These are phyloP conservation scores for Eledone cirrhosa DNA, from an alignment of 2,888 invertebrate species.

Conservation along the genomic window DNA sequence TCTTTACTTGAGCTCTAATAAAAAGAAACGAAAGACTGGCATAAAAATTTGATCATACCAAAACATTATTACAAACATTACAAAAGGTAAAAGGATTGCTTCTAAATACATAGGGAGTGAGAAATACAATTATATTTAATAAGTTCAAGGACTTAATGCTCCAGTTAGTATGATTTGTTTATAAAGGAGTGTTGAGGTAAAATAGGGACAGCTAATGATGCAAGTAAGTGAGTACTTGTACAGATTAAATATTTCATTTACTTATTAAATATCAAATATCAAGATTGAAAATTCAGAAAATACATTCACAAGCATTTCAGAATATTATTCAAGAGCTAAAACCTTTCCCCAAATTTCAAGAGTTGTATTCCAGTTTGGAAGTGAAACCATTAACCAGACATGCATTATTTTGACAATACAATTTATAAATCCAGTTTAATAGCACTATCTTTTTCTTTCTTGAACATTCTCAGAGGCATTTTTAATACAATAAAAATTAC, in stretches of 20 bases:
- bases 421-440: no score
- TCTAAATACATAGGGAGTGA: not conserved
- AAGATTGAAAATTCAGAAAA: constrained; percentile 22
- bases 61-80: constrained; percentile 24
- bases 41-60: constrained; percentile 23
- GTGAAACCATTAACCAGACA: no score
- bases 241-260: not conserved
- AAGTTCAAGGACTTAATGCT: not conserved
- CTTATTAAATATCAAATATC: not conserved
- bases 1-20: constrained; percentile 30
- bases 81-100: constrained; percentile 11
- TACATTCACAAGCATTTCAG: constrained; percentile 5
- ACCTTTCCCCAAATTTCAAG: not conserved
- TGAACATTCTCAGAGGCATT: no score
- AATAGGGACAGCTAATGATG: constrained; percentile 8
- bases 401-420: no score
- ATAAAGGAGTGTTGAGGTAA: not conserved
- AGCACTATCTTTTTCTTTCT: no score
- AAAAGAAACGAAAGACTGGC: constrained; percentile 24
- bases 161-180: not conserved
- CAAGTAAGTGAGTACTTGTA: constrained; percentile 18
- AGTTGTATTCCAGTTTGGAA: no score
- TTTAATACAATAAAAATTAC: no score
- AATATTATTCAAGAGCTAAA: constrained; percentile 19
- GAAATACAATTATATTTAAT: not conserved